Conservation (phyloP, 2,113 vertebrate genomes). For the Herpailurus yagouaroundi region DNA sequence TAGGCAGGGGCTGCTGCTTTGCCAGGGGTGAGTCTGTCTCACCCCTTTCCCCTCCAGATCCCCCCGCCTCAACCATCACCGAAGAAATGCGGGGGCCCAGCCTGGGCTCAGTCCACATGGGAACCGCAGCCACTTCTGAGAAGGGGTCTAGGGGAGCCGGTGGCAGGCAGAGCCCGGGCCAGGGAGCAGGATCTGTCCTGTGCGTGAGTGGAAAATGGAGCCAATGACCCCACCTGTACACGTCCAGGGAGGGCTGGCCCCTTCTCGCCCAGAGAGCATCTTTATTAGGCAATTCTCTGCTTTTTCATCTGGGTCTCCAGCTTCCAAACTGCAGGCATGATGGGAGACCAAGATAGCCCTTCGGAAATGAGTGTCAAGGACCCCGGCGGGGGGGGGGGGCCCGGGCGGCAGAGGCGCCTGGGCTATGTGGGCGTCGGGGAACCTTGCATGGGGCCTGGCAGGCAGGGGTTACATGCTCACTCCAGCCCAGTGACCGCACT, state of each 20-base stretch:
- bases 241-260: not conserved
- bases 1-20: not conserved
- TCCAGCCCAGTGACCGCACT: not conserved
- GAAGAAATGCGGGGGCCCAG: not conserved
- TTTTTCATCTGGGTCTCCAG: not conserved
- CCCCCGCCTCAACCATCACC: not conserved
- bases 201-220: not conserved
- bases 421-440: not conserved
- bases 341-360: not conserved
- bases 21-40: not conserved
- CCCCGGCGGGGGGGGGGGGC: rapidly evolving
- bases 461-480: not conserved
- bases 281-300: rapidly evolving
- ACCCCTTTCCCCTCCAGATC: not conserved
- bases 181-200: not conserved
- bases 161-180: not conserved
- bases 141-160: not conserved
- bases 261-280: not conserved
- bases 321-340: not conserved
- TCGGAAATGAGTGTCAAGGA: rapidly evolving
- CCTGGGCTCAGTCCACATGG: not conserved
- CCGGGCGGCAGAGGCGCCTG: too few species aligned
- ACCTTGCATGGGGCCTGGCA: not conserved
- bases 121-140: not conserved
- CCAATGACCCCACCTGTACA: too few species aligned